Conservation (phyloP, 2,113 vertebrate species). For the Scatophagus argus region DNA sequence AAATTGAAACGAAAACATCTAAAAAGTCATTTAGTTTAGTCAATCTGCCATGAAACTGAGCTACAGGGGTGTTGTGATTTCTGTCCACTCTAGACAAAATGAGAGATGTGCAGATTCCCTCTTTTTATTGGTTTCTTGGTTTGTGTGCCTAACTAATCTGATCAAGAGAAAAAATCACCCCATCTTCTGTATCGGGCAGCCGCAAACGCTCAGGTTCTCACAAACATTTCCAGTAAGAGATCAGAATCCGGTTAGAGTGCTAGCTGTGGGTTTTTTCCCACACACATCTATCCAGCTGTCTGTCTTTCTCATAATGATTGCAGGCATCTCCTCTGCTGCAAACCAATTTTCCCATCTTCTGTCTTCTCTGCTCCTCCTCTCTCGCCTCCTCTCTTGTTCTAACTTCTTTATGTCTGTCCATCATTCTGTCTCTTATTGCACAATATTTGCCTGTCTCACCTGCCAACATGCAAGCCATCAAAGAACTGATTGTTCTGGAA, state of each 20-base stretch:
- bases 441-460: slow-evolving; percentile 13
- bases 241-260: slow-evolving; percentile 64
- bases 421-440: slow-evolving; percentile 1
- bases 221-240: slow-evolving; percentile 74
- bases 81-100: not conserved
- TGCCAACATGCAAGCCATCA: not conserved
- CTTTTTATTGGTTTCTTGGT: not conserved
- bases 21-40: slow-evolving; percentile 1
- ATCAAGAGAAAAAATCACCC: not conserved
- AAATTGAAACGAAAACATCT: slow-evolving; percentile 14
- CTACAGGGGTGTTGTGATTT: not conserved
- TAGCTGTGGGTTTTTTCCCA: slow-evolving; percentile 65
- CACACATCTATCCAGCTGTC: slow-evolving; percentile 47
- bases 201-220: slow-evolving; percentile 44
- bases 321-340: slow-evolving; percentile 46
- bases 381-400: slow-evolving; percentile 8
- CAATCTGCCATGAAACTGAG: not conserved
- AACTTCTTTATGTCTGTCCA: slow-evolving; percentile 39
- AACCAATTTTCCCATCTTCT: slow-evolving; percentile 52
- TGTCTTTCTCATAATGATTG: slow-evolving; percentile 55
- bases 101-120: not conserved
- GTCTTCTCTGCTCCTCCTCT: slow-evolving; percentile 23
- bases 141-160: not conserved
- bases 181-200: slow-evolving; percentile 20
- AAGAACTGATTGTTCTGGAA: slow-evolving; percentile 3